Conservation (phyloP, 2,888 invertebrate species). For the Xestia sexstrigata region DNA sequence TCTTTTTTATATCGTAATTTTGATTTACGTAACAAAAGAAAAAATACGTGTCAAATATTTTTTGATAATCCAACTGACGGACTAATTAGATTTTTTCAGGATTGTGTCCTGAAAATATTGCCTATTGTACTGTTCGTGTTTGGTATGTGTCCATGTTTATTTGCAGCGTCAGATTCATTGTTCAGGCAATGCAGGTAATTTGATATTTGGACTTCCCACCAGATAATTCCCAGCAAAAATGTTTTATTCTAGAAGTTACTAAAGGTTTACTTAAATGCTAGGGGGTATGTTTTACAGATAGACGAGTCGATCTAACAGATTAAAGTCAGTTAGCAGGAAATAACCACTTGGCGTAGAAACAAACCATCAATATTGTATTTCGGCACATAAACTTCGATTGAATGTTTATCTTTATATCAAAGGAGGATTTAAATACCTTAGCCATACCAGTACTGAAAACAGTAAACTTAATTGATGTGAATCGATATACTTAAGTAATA, state of each 20-base stretch:
- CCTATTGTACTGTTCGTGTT: no score
- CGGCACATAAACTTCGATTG: neutral
- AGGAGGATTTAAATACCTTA: neutral
- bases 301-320: neutral
- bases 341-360: neutral
- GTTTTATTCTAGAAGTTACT: neutral
- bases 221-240: neutral
- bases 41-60: no score
- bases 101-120: no score
- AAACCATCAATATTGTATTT: neutral
- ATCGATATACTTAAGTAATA: neutral
- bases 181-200: neutral
- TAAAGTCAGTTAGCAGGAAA: neutral
- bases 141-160: no score
- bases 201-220: neutral
- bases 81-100: no score
- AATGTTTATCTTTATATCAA: constrained; percentile 14
- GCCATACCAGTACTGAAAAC: constrained; percentile 14
- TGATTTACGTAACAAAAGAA: no score
- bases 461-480: constrained; percentile 21
- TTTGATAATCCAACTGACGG: no score
- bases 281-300: neutral
- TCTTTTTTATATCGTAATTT: no score
- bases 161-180: no score
- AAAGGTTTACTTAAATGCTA: neutral